These are phyloP conservation scores for Sarcophaga rosellei DNA, from an alignment of 2,888 invertebrate species.

Conservation along the genomic window DNA sequence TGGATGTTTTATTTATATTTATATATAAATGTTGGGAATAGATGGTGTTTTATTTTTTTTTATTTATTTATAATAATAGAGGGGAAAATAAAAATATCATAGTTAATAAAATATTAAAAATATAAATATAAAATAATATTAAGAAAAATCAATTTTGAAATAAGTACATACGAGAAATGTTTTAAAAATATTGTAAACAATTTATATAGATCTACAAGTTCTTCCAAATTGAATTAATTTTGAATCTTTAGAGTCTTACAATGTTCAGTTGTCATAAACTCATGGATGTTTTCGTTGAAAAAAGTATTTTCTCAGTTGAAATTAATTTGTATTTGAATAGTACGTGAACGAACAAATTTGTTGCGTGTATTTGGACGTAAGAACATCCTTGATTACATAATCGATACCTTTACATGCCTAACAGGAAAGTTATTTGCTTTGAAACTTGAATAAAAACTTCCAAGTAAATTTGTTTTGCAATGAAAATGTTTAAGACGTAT, in stretches of 20 bases:
- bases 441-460: too few relatives aligned
- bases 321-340: too few relatives aligned
- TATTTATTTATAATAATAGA: conserved; percentile 34
- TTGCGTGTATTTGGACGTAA: too few relatives aligned
- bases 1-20: conserved; percentile 41
- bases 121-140: conserved; percentile 37
- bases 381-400: too few relatives aligned
- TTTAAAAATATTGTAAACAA: conserved; percentile 14
- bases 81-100: conserved; percentile 56
- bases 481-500: too few relatives aligned
- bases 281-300: too few relatives aligned
- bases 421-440: too few relatives aligned
- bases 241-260: not conserved
- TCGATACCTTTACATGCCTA: too few relatives aligned
- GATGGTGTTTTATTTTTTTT: conserved; percentile 26
- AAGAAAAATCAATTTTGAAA: conserved; percentile 20
- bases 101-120: conserved; percentile 10
- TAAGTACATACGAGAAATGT: conserved; percentile 4
- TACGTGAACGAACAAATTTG: too few relatives aligned
- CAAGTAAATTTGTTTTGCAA: too few relatives aligned
- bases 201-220: not conserved
- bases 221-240: not conserved
- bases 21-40: conserved; percentile 39
- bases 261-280: too few relatives aligned
- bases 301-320: too few relatives aligned